Evolutionary conservation across 2,113 vertebrate species (phyloP), one percentile per base, ranked within the genome.

Genomic region (Microtus pennsylvanicus): DNA sequence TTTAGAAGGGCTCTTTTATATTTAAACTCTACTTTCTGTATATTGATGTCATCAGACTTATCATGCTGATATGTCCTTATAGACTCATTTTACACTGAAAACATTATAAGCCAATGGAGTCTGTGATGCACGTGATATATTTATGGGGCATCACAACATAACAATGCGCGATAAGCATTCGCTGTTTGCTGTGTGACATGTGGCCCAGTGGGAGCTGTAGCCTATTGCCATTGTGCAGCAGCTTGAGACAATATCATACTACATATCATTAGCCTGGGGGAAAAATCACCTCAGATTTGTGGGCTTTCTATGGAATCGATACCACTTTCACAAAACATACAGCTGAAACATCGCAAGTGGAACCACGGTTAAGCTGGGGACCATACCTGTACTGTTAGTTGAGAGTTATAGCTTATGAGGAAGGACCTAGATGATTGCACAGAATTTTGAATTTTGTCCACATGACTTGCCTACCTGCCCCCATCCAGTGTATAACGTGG

Each of bases 401-500:
- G 38, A 67, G 33, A 69, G 17, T 78, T 21, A 87, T 90, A 82
- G 75, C 76, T 76, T 72, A 50, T 45, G n/a, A 87, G 7, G 14
- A 89, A 72, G 82, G 45, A 12, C 33, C 21, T 22, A 94, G 65
- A 52, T 58, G n/a, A 65, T 86, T 26, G 76, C n/a, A 85, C 45
- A 75, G 42, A 70, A 35, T 90, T 89, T 82, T 90, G 69, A 92
- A 22, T 0, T 17, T 85, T 76, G 63, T 93, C 22, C 74, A 42
- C 0, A 72, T 5, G 61, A 33, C 11, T 28, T 2, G 12, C 14
- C 22, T 24, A 4, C 12, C 6, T 22, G 2, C 7, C 26, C 4
- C 22, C 12, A 3, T 17, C 7, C 19, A 81, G 47, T 12, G 17
- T 17, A 42, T 30, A 93, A 81, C 74, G 42, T 2, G 77, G 47